A percentile compares a stretch with the other conserved stretches of the same genome.
Conservation (phyloP, 2,888 invertebrate genomes). For the Brenthis hecate region DNA sequence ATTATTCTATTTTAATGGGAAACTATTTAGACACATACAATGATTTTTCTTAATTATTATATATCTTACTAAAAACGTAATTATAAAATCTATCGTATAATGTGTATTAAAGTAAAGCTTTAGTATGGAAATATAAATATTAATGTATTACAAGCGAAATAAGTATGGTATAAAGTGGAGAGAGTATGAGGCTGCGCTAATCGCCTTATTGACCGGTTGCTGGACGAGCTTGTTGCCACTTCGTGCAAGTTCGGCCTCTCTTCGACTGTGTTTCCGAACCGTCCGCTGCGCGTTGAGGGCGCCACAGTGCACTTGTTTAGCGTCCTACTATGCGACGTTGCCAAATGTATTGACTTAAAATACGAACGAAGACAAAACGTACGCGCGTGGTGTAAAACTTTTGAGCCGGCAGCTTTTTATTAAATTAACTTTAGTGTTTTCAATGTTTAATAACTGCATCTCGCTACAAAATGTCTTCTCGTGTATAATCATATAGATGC, state of each 20-base stretch:
- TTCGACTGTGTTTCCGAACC: constrained; percentile 64
- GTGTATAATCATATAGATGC: constrained; percentile 58
- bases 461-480: constrained; percentile 52
- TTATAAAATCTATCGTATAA: neutral
- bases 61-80: neutral
- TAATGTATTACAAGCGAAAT: constrained; percentile 49
- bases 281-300: constrained; percentile 82
- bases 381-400: constrained; percentile 77
- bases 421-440: constrained; percentile 57
- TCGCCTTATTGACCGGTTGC: constrained; percentile 82
- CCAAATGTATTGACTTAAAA: constrained; percentile 80
- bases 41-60: neutral
- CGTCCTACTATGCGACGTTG: constrained; percentile 82
- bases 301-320: constrained; percentile 80
- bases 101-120: neutral
- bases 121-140: neutral
- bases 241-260: constrained; percentile 71
- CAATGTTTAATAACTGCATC: constrained; percentile 44
- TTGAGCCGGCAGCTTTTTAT: constrained; percentile 73
- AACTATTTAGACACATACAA: no score
- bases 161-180: constrained; percentile 56
- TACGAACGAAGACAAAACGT: constrained; percentile 78
- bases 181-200: constrained; percentile 67
- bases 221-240: constrained; percentile 77
- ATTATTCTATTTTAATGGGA: no score